Evolutionary conservation across 2,888 invertebrate species (phyloP).

Genomic region (Chymomyza amoena): DNA sequence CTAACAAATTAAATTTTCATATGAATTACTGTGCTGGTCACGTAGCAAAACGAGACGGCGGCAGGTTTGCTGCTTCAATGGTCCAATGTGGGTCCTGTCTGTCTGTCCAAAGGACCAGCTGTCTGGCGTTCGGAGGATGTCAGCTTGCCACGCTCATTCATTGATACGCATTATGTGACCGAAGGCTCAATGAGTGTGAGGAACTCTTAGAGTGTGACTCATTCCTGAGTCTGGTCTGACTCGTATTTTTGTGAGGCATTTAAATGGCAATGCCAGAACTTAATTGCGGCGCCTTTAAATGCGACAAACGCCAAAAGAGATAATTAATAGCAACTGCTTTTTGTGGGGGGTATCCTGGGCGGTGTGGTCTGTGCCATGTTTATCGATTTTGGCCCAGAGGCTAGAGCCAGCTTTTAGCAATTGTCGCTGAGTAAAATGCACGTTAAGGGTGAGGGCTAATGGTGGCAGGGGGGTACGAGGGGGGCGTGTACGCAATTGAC

Average conservation of each 20-base stretch:
- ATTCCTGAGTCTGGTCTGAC: not conserved
- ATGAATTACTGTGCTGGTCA: slow-evolving; percentile 69
- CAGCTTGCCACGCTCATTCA: slow-evolving; percentile 42
- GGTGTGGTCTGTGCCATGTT: slow-evolving; percentile 12
- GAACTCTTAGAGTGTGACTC: not conserved
- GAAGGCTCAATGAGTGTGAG: not conserved
- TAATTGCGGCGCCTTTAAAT: slow-evolving; percentile 69
- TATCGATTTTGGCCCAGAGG: slow-evolving; percentile 53
- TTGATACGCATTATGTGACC: slow-evolving; percentile 71
- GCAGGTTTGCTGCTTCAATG: slow-evolving; percentile 21
- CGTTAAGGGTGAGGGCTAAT: not conserved
- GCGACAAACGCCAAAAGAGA: slow-evolving; percentile 71
- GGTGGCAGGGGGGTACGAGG: not conserved
- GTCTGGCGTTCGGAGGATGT: not conserved
- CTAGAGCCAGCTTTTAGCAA: not conserved
- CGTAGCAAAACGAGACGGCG: slow-evolving; percentile 38
- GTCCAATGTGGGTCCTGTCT: not conserved
- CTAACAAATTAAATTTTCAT: slow-evolving; percentile 70
- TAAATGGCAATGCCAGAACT: slow-evolving; percentile 28
- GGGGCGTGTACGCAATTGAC: not conserved
- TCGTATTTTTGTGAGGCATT: not conserved
- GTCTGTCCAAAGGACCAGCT: slow-evolving; percentile 1
- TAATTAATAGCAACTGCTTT: slow-evolving; percentile 58
- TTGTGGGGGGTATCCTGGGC: not conserved
- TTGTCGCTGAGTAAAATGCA: not conserved